Evolutionary conservation across 1,140 invertebrate genomes (phyloP).

Genomic region (Zaprionus camerounensis): DNA sequence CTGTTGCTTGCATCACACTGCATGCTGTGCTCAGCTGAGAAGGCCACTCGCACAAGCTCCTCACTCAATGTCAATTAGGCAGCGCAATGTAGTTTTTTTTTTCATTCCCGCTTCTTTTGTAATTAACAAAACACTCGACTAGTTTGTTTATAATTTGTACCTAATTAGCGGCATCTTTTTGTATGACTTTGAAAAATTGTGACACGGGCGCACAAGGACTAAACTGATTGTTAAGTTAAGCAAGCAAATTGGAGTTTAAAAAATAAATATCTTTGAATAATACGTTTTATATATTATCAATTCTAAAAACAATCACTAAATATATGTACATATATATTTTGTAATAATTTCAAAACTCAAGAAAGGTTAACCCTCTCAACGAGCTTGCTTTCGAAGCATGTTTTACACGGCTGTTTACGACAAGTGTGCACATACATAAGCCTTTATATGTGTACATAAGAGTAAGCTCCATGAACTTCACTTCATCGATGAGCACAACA

Average conservation of each 20-base stretch:
- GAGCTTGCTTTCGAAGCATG: not conserved
- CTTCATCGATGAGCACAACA: slow-evolving; percentile 2
- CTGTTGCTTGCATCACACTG: slow-evolving; percentile 23
- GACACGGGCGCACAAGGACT: not conserved
- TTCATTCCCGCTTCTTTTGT: not conserved
- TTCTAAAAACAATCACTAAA: not conserved
- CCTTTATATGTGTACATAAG: not conserved
- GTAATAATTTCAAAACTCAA: too few relatives aligned
- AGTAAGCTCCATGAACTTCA: slow-evolving; percentile 28
- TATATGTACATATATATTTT: too few relatives aligned
- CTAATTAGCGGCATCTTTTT: slow-evolving; percentile 28
- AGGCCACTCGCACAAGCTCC: not conserved
- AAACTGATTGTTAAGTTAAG: not conserved
- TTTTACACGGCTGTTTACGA: not conserved
- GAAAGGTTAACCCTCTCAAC: too few relatives aligned
- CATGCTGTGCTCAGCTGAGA: not conserved
- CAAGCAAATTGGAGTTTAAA: not conserved
- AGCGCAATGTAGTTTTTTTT: slow-evolving; percentile 8
- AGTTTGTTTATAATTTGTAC: slow-evolving; percentile 19
- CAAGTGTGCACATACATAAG: not conserved
- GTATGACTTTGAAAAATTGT: slow-evolving; percentile 23
- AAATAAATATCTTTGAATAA: not conserved
- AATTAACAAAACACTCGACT: slow-evolving; percentile 32
- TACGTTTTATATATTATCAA: not conserved
- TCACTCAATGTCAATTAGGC: slow-evolving; percentile 25